phyloP scores from a whole-genome alignment of 1,140 invertebrate genomes.

The Eueides isabella region DNA sequence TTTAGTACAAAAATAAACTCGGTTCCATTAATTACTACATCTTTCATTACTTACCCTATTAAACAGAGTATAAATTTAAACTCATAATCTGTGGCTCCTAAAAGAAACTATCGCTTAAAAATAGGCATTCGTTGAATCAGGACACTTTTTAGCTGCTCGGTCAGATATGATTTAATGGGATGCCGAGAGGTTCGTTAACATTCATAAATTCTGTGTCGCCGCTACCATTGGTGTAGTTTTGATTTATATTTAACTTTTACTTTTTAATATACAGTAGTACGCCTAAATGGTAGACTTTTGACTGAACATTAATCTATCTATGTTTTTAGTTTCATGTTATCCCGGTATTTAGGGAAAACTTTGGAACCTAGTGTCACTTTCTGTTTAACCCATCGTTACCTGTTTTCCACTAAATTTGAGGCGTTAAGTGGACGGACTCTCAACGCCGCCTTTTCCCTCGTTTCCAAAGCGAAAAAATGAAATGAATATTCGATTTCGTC shows the following conservation, averaged over 20 bases:
- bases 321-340: too few relatives aligned
- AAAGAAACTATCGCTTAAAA: conserved; percentile 45
- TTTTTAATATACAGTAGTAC: neutral
- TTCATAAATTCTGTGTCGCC: conserved; percentile 67
- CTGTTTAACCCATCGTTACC: too few relatives aligned
- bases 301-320: too few relatives aligned
- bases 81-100: neutral
- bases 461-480: too few relatives aligned
- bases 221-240: conserved; percentile 44
- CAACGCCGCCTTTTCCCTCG: too few relatives aligned
- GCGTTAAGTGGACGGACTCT: too few relatives aligned
- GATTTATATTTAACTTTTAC: conserved; percentile 1
- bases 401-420: too few relatives aligned
- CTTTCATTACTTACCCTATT: conserved; percentile 10
- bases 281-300: too few relatives aligned
- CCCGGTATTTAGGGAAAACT: too few relatives aligned
- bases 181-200: conserved; percentile 71
- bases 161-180: conserved; percentile 77
- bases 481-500: too few relatives aligned
- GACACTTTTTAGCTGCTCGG: conserved; percentile 67
- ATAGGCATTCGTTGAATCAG: conserved; percentile 59
- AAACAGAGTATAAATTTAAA: conserved; percentile 8
- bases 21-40: conserved; percentile 2
- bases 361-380: too few relatives aligned
- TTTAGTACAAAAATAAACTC: neutral